Evolutionary conservation across 2,113 vertebrate genomes (phyloP).

Genomic region (Montifringilla adamsi): DNA sequence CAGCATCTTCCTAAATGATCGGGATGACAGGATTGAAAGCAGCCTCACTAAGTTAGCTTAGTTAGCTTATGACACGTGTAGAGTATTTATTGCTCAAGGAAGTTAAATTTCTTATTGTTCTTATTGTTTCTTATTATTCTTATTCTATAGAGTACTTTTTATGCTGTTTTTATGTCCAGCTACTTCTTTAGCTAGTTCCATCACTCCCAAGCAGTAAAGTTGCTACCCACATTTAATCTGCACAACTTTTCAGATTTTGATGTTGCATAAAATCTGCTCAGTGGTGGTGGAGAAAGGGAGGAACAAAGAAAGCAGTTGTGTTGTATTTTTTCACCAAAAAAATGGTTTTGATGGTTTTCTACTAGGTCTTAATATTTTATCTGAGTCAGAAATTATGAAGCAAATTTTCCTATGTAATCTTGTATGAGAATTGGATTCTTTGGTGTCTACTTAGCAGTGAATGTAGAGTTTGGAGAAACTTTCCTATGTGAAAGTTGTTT

Average conservation of each 20-base stretch:
- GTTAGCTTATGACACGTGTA: background rate
- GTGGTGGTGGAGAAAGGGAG: background rate
- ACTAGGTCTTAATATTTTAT: background rate
- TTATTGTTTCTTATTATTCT: no score
- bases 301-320: background rate
- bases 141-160: background rate
- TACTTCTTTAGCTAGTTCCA: background rate
- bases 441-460: background rate
- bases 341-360: background rate
- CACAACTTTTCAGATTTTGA: background rate
- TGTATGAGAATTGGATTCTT: background rate
- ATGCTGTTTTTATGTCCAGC: background rate
- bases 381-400: background rate
- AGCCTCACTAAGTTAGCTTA: background rate
- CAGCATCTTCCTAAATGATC: background rate
- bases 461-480: background rate
- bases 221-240: background rate
- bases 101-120: background rate
- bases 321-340: background rate
- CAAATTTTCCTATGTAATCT: background rate
- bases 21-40: background rate
- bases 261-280: background rate
- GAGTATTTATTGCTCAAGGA: background rate
- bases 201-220: background rate
- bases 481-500: background rate